A percentile compares a stretch with the other conserved stretches of the same genome.
phyloP scores from a whole-genome alignment of 2,113 vertebrate species.

The Ictidomys tridecemlineatus region DNA sequence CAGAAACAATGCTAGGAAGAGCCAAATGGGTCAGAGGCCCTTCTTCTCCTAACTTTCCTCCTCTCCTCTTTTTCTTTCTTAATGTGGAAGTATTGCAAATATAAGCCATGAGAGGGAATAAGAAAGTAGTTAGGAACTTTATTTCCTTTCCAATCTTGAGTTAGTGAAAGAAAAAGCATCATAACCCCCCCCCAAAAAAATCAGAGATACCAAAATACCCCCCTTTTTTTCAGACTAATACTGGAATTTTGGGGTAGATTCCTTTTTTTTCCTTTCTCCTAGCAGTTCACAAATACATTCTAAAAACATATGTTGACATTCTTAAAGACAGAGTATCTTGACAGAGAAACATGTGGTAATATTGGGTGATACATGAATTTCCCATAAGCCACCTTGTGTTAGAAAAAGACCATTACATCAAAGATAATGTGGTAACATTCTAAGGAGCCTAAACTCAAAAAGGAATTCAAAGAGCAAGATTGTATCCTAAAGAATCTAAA shows the following conservation, averaged over 20 bases:
- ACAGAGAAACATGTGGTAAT: background rate
- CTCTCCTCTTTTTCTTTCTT: constrained; percentile 20
- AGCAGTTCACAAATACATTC: constrained; percentile 15
- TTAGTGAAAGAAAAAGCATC: constrained; percentile 26
- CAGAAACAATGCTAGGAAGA: constrained; percentile 18
- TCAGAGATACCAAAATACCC: constrained; percentile 21
- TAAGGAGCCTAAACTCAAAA: constrained; percentile 35
- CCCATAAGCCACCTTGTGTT: constrained; percentile 46
- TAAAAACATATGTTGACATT: constrained; percentile 45
- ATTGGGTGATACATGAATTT: background rate
- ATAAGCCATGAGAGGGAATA: background rate
- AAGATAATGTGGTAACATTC: constrained; percentile 10
- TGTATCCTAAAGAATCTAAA: constrained; percentile 7
- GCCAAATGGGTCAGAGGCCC: background rate
- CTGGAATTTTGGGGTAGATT: background rate
- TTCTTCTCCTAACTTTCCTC: background rate
- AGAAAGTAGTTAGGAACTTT: background rate
- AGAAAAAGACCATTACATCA: constrained; percentile 12
- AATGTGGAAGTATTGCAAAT: background rate
- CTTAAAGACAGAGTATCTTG: constrained; percentile 37
- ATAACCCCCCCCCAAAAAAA: background rate
- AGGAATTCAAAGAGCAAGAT: constrained; percentile 43
- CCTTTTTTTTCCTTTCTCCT: background rate
- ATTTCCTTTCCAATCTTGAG: constrained; percentile 1
- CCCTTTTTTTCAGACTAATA: background rate